phyloP scores from a whole-genome alignment of 2,888 invertebrate genomes.

The Orthonevra nobilis region DNA sequence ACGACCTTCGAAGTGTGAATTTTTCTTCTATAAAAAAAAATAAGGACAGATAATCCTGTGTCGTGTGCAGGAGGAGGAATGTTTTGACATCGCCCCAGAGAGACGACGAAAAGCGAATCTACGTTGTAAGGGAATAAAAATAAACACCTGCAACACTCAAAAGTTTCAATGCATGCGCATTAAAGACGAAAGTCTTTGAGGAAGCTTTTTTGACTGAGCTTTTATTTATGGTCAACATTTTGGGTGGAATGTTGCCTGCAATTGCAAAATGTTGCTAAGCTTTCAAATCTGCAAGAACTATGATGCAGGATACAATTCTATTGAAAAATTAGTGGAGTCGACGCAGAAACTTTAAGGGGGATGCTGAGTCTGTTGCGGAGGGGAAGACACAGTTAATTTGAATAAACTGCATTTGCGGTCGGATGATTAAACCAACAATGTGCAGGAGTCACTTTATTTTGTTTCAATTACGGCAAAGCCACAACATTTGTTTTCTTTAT shows the following conservation, averaged over 20 bases:
- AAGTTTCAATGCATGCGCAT: constrained; percentile 35
- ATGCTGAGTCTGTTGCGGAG: constrained; percentile 52
- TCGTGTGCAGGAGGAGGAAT: constrained; percentile 52
- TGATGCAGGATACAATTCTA: constrained; percentile 37
- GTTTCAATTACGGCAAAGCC: constrained; percentile 62
- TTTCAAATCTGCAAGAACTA: not conserved
- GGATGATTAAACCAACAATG: constrained; percentile 49
- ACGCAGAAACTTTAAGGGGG: constrained; percentile 1
- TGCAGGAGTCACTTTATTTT: constrained; percentile 61
- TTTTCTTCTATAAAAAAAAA: constrained; percentile 29
- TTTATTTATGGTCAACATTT: constrained; percentile 53
- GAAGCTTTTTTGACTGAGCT: not conserved
- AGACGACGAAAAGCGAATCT: constrained; percentile 2
- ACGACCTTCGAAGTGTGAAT: constrained; percentile 65
- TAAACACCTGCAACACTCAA: constrained; percentile 66
- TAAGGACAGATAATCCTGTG: constrained; percentile 43
- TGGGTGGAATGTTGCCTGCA: not conserved
- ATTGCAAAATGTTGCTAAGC: not conserved
- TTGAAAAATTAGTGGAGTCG: constrained; percentile 39
- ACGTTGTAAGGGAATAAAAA: constrained; percentile 21
- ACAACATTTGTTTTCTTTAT: constrained; percentile 55
- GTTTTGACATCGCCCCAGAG: constrained; percentile 67
- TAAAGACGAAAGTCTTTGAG: not conserved
- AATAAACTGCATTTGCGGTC: constrained; percentile 35
- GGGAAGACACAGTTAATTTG: constrained; percentile 10